Base-by-base conservation (phyloP, 2,888 invertebrate species). In the Gymnocheta viridis region DNA sequence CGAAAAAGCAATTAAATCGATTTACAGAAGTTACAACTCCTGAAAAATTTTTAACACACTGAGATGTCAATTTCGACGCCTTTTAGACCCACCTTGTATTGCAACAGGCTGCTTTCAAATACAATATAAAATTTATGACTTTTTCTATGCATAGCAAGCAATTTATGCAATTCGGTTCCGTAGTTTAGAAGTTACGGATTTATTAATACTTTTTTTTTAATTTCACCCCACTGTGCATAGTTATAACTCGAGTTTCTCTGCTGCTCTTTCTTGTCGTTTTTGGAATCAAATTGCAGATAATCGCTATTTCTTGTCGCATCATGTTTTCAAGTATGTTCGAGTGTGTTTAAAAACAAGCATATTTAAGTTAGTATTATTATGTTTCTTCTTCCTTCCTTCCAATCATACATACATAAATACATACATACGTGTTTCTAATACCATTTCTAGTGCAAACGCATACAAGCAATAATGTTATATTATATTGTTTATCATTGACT, bases 231-330 rank as follows among this genome's bases (percentile, higher is more conserved):
- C n/a, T n/a, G n/a, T n/a, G n/a, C n/a, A 56, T 64, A 58, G 41
- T 60, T 72, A 56, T 51, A 60, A 60, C 54, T 54, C 29, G 62
- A 72, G 58, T 69, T 44, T 44, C 54, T 54, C 19, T 35, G n/a
- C 17, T 6, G 19, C n/a, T 27, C 17, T 62, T 44, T 64, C 22
- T 62, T 62, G 51, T 24, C 49, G 72, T 66, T 51, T 64, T 58
- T 70, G 74, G 79, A 35, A 76, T 83, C 70, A 83, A 80, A 76
- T 83, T 83, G 74, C 82, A 79, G 35, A 79, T 70, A 83, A 83
- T 70, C 79, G 74, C 32, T 51, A 64, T 74, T 76, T 74, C 69
- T 79, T 70, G 74, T 70, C 70, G 70, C 79, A 79, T 83, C 70
- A 58, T 41, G 56, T 83, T 79, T 12, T 76, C 9, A 62, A 62